phyloP scores from a whole-genome alignment of 1,140 invertebrate species.

The Drosophila azteca region DNA sequence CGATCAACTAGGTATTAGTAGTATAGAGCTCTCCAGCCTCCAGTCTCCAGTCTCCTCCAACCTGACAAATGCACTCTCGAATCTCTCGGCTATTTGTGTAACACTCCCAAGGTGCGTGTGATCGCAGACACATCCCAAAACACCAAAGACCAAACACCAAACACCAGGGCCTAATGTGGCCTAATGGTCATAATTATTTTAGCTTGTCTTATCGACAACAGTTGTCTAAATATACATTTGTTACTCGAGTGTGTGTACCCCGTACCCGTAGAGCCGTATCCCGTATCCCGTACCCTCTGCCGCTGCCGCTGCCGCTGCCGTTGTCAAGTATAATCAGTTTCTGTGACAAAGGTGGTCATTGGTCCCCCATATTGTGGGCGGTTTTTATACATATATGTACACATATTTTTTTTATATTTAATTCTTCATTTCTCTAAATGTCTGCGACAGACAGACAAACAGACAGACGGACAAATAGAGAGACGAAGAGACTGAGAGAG shows the following conservation, averaged over 20 bases:
- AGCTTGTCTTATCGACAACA: slow-evolving; percentile 68
- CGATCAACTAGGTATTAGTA: too few species aligned
- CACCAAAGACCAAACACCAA: too few species aligned
- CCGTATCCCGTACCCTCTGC: not conserved
- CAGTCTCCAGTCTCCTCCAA: too few species aligned
- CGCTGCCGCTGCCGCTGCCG: not conserved
- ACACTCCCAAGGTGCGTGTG: slow-evolving; percentile 23
- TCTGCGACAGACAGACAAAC: slow-evolving; percentile 16
- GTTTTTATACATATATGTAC: not conserved
- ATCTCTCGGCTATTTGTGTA: slow-evolving; percentile 29
- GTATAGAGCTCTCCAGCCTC: too few species aligned
- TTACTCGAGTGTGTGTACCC: slow-evolving; percentile 23
- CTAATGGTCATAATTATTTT: slow-evolving; percentile 81
- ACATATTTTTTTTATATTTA: slow-evolving; percentile 32
- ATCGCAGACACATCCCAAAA: slow-evolving; percentile 33
- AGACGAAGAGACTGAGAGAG: slow-evolving; percentile 12
- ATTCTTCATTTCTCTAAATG: slow-evolving; percentile 63
- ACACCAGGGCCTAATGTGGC: slow-evolving; percentile 56
- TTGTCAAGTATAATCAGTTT: slow-evolving; percentile 61
- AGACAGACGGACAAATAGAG: too few species aligned
- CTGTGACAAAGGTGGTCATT: slow-evolving; percentile 66
- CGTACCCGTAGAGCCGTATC: not conserved
- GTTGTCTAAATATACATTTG: slow-evolving; percentile 69
- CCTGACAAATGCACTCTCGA: not conserved
- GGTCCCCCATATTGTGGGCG: slow-evolving; percentile 74